Conservation (phyloP, 2,113 vertebrate genomes). For the Oryzias javanicus region DNA sequence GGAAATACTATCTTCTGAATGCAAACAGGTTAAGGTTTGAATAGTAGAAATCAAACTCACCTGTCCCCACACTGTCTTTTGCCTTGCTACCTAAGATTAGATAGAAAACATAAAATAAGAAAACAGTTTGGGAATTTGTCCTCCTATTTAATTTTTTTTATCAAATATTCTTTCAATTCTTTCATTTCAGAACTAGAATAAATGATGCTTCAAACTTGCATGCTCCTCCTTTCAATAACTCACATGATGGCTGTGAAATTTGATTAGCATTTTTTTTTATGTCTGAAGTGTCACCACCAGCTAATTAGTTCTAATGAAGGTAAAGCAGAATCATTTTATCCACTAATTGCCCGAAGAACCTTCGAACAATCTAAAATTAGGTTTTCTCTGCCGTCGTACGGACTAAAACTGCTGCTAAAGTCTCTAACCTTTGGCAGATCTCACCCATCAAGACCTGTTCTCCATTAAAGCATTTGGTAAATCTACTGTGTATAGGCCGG, state of each 20-base stretch:
- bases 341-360: not conserved
- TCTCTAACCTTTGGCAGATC: constrained; percentile 32
- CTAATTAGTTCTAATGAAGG: constrained; percentile 1
- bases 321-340: not conserved
- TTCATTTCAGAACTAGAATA: not conserved
- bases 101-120: constrained; percentile 52
- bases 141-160: not conserved
- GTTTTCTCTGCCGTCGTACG: not conserved
- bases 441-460: constrained; percentile 24
- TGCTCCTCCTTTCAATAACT: constrained; percentile 1
- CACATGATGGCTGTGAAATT: not conserved
- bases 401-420: constrained; percentile 35
- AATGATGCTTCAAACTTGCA: not conserved
- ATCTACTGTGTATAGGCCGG: constrained; percentile 24
- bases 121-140: constrained; percentile 11
- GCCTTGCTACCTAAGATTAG: constrained; percentile 87
- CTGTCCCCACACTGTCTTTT: constrained; percentile 92
- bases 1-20: not conserved
- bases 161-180: not conserved
- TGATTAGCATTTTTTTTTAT: not conserved
- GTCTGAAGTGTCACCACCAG: not conserved
- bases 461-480: constrained; percentile 12
- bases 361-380: not conserved
- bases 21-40: not conserved
- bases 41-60: constrained; percentile 70